Evolutionary conservation across 2,797 vertebrate genomes (phyloP), one percentile per base, ranked within the genome.

Genomic region (Mormyrops attenuatus): DNA sequence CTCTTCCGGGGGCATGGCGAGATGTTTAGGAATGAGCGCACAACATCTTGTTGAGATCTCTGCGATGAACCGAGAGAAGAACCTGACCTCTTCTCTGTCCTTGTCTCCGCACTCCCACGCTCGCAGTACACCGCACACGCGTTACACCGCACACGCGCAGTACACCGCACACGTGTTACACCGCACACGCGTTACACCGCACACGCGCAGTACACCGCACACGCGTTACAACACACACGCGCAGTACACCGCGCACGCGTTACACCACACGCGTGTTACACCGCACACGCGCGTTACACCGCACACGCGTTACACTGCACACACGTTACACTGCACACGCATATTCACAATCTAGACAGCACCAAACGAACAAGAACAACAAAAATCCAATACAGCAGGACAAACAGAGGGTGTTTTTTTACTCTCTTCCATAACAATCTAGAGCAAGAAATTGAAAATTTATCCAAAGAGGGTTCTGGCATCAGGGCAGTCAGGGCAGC

Each of bases 1-100:
- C 90, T 90, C 90, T 90, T 89, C 73, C 86, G 90, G 84, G 90
- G 88, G 90, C 90, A 90, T 89, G n/a, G 90, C 91, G 93, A 93
- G 92, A 89, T 90, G 90, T 87, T 34, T 85, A 89, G 90, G 80
- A 89, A 92, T 88, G 92, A 89, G 93, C 92, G 93, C 11, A 6
- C 92, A 91, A 30, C 49, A 73, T 41, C 87, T 60, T 88, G 87
- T 88, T 44, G 69, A 41, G 30, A 92, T 92, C 93, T 94, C 92
- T 93, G 92, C 89, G 90, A 90, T 3, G 66, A 73, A 38, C 30
- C 13, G 5, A 34, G 4, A 91, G 91, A 91, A 90, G 90, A 92
- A 17, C 30, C 90, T 90, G 89, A 30, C 60, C 52, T 87, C 90
- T 90, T 66, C 88, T 60, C 69, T 55, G 15, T 77, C 20, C 63